Conservation (phyloP, 2,888 invertebrate species). For the Hemithea aestivaria region DNA sequence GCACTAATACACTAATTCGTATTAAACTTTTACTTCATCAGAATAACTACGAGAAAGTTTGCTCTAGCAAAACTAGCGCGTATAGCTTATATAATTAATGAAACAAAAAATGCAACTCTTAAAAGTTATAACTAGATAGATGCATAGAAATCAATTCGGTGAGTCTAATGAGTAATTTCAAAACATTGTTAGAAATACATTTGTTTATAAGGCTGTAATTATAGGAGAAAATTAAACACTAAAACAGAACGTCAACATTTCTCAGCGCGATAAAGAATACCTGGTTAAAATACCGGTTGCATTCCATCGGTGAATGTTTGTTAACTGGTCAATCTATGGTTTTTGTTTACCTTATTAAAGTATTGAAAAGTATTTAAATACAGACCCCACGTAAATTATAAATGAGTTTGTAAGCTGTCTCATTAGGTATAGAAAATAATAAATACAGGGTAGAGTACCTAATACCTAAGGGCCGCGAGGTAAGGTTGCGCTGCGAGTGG, state of each 20-base stretch:
- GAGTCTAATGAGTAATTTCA: too few species aligned
- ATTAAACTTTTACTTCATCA: too few species aligned
- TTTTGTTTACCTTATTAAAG: constrained; percentile 33
- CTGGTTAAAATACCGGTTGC: constrained; percentile 37
- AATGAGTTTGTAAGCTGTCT: constrained; percentile 49
- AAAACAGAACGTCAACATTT: constrained; percentile 21
- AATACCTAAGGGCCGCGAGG: constrained; percentile 31
- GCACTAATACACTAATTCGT: too few species aligned
- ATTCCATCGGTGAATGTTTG: constrained; percentile 31
- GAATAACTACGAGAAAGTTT: too few species aligned
- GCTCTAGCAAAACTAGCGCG: too few species aligned
- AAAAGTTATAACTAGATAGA: too few species aligned
- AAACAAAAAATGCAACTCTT: too few species aligned
- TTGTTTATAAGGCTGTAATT: not conserved
- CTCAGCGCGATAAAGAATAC: constrained; percentile 25
- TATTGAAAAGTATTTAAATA: constrained; percentile 26
- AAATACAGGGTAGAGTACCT: constrained; percentile 39
- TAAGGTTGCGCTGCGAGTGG: constrained; percentile 26
- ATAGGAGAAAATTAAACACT: constrained; percentile 9
- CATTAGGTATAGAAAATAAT: constrained; percentile 52
- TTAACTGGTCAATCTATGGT: constrained; percentile 31
- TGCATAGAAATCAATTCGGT: too few species aligned
- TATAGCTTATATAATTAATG: too few species aligned
- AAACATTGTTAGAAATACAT: too few species aligned
- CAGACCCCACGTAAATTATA: constrained; percentile 35